These are phyloP conservation scores for Vireo griseus DNA, from an alignment of 2,797 vertebrate species.

Conservation along the genomic window DNA sequence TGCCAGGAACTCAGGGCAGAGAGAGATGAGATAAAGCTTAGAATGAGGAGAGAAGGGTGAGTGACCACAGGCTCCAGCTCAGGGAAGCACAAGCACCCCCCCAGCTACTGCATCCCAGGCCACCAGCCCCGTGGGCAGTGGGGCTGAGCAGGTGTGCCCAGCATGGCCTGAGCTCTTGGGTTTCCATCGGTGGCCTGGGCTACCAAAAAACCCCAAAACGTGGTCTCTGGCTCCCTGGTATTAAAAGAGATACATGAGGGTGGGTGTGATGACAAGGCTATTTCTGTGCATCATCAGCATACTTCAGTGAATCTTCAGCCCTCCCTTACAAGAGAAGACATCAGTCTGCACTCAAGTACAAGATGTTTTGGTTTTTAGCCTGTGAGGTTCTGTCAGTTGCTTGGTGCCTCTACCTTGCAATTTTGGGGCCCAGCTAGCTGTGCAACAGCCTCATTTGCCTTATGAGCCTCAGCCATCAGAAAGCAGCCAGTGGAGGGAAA, in stretches of 20 bases:
- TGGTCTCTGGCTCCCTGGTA: background rate
- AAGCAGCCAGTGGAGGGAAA: background rate
- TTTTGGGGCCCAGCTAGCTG: background rate
- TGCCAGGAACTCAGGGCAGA: background rate
- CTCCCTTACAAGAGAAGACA: background rate
- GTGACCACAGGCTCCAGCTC: background rate
- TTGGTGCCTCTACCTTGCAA: background rate
- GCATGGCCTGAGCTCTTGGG: background rate
- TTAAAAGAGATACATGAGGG: background rate
- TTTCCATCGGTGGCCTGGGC: background rate
- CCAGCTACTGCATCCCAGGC: background rate
- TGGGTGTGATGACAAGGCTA: background rate
- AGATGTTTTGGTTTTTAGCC: background rate
- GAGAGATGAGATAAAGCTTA: background rate
- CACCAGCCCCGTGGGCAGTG: background rate
- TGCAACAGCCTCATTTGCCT: background rate
- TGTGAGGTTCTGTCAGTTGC: background rate
- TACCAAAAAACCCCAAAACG: background rate
- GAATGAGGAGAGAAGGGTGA: background rate
- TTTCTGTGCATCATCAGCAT: background rate
- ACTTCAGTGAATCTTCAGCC: background rate
- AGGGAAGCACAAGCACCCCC: background rate
- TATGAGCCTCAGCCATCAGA: background rate
- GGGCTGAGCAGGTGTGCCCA: background rate
- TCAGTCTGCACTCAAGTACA: background rate